Conservation (phyloP, 2,888 invertebrate genomes). For the Calameuta idolon region DNA sequence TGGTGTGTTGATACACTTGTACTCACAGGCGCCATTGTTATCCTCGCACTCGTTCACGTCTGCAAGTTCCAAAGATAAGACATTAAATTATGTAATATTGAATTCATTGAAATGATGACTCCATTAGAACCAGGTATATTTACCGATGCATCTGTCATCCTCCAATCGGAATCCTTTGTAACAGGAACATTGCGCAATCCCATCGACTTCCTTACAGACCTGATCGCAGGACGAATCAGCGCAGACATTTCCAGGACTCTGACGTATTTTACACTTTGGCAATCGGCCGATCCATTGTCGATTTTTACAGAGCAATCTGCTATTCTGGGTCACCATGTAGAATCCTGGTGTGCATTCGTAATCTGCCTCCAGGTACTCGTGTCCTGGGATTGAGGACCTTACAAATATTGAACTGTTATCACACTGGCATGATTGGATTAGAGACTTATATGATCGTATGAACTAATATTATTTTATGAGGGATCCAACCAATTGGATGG, state of each 20-base stretch:
- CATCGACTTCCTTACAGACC: slow-evolving; percentile 57
- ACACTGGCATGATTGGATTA: neutral
- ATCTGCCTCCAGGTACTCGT: slow-evolving; percentile 63
- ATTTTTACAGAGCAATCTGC: slow-evolving; percentile 55
- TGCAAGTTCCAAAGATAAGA: slow-evolving; percentile 24
- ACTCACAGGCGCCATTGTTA: slow-evolving; percentile 61
- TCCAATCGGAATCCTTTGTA: slow-evolving; percentile 57
- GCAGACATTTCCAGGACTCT: slow-evolving; percentile 48
- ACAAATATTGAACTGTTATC: slow-evolving; percentile 8
- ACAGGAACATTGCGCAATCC: slow-evolving; percentile 56
- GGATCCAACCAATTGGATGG: neutral
- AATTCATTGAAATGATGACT: neutral
- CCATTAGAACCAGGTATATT: slow-evolving; percentile 15
- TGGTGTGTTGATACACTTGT: slow-evolving; percentile 73
- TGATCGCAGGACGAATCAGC: slow-evolving; percentile 59
- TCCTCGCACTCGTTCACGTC: slow-evolving; percentile 56
- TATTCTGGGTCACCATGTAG: slow-evolving; percentile 46
- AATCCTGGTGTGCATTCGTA: slow-evolving; percentile 61
- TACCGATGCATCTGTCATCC: slow-evolving; percentile 56
- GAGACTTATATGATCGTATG: neutral
- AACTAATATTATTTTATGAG: neutral
- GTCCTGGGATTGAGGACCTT: slow-evolving; percentile 60
- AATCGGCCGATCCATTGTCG: slow-evolving; percentile 59
- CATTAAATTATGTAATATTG: neutral
- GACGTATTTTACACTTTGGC: slow-evolving; percentile 55